A percentile compares a stretch with the other conserved stretches of the same genome.
Evolutionary conservation across 2,888 invertebrate species (phyloP).

Genomic region (Antheraea assamensis): DNA sequence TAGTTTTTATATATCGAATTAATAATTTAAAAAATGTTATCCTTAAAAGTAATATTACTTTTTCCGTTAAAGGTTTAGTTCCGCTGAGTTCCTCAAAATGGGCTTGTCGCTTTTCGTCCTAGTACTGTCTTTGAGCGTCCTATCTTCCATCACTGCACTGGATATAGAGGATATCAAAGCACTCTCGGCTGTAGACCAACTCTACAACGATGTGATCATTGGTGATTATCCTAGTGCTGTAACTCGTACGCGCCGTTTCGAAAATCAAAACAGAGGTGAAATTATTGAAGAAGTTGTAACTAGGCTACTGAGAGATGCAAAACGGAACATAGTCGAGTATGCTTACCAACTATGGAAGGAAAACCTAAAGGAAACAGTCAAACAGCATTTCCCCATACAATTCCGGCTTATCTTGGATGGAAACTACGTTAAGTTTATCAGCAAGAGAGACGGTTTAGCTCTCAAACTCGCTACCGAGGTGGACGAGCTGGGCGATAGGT

Average conservation of each 20-base stretch:
- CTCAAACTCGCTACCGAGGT: conserved; percentile 20
- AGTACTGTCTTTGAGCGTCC: not conserved
- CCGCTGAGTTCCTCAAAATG: not conserved
- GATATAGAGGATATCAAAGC: not conserved
- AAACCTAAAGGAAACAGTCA: conserved; percentile 20
- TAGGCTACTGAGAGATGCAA: conserved; percentile 17
- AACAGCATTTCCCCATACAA: conserved; percentile 22
- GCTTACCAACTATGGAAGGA: conserved; percentile 26
- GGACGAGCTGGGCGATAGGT: conserved; percentile 22
- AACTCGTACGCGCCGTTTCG: conserved; percentile 1
- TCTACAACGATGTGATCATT: not conserved
- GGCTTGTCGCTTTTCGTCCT: not conserved
- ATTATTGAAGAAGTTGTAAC: conserved; percentile 10
- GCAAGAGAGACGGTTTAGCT: conserved; percentile 23
- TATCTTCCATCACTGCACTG: not conserved
- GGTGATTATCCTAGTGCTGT: conserved; percentile 15
- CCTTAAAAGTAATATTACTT: not conserved
- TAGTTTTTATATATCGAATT: not conserved
- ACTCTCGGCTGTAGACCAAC: not conserved
- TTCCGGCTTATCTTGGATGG: conserved; percentile 22
- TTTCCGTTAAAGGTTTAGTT: not conserved
- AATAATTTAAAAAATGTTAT: not conserved
- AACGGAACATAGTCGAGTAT: conserved; percentile 21
- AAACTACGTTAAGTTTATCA: conserved; percentile 21
- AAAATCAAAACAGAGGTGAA: not conserved